Conservation (phyloP, 37 sponge, comb jelly and placozoan species). For the Ephydatia muelleri region DNA sequence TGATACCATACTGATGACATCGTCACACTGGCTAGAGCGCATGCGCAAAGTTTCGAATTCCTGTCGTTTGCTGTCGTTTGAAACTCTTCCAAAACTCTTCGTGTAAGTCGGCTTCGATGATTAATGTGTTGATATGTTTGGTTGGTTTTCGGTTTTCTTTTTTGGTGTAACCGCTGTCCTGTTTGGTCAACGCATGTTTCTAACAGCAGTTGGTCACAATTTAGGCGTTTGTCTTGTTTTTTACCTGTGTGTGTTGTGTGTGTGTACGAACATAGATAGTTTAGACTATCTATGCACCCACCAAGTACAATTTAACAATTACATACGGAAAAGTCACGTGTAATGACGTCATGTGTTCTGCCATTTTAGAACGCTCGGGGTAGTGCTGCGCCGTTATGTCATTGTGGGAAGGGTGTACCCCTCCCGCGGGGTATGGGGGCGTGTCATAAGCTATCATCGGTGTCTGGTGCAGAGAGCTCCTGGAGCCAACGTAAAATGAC, state of each 20-base stretch:
- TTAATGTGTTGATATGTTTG: conserved; percentile 1
- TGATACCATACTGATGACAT: background rate
- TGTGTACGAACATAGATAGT: background rate
- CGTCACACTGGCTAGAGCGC: background rate
- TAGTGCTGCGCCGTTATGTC: background rate
- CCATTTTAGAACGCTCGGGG: background rate
- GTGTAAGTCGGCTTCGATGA: conserved; percentile 1
- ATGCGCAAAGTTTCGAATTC: no score
- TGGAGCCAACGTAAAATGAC: conserved; percentile 1
- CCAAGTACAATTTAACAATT: background rate
- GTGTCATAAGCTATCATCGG: background rate
- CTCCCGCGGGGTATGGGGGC: conserved; percentile 1
- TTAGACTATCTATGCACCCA: no score
- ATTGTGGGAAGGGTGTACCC: background rate
- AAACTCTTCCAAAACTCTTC: background rate
- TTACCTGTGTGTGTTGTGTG: conserved; percentile 1
- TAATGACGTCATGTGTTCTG: background rate
- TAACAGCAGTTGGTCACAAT: background rate
- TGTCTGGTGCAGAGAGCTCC: background rate
- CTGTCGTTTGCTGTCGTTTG: no score
- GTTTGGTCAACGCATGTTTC: background rate
- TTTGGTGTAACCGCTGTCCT: conserved; percentile 1
- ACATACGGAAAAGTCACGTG: background rate
- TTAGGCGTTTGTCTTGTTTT: conserved; percentile 1
- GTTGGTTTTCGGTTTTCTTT: conserved; percentile 1